phyloP scores from a whole-genome alignment of 1,140 invertebrate species.

The Manduca sexta region DNA sequence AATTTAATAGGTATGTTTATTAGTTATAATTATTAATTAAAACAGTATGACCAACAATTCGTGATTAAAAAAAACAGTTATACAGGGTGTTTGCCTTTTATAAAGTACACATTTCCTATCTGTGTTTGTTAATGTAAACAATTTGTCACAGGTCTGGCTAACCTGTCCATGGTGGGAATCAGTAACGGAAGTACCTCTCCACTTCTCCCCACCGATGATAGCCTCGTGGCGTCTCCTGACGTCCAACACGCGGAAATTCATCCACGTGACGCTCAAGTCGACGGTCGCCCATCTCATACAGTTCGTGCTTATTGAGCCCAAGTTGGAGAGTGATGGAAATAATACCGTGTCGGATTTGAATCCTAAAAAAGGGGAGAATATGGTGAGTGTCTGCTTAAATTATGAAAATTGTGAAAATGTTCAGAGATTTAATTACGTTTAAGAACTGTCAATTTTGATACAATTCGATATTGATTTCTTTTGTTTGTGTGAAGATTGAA shows the following conservation, averaged over 20 bases:
- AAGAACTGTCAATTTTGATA: too few species aligned
- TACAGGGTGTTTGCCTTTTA: too few species aligned
- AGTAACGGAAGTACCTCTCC: slow-evolving; percentile 79
- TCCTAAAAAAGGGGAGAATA: slow-evolving; percentile 59
- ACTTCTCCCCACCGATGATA: slow-evolving; percentile 88
- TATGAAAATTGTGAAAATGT: too few species aligned
- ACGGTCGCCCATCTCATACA: slow-evolving; percentile 75
- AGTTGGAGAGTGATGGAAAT: slow-evolving; percentile 72
- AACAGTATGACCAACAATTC: too few species aligned
- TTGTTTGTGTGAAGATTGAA: too few species aligned
- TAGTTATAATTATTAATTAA: too few species aligned
- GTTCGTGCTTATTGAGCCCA: slow-evolving; percentile 75
- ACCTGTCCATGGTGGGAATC: slow-evolving; percentile 83
- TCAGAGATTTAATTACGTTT: not conserved
- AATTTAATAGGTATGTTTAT: too few species aligned
- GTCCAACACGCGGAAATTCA: slow-evolving; percentile 85
- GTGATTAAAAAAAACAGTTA: too few species aligned
- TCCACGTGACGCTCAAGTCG: slow-evolving; percentile 85
- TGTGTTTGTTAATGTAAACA: too few species aligned
- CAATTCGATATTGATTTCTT: too few species aligned
- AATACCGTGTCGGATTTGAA: slow-evolving; percentile 79
- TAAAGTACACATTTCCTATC: too few species aligned
- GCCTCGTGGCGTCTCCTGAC: slow-evolving; percentile 87
- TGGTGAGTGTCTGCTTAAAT: slow-evolving; percentile 34
- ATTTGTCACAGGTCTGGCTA: slow-evolving; percentile 74